These are phyloP conservation scores for Salvelinus fontinalis DNA, from an alignment of 2,113 vertebrate species.

Conservation along the genomic window DNA sequence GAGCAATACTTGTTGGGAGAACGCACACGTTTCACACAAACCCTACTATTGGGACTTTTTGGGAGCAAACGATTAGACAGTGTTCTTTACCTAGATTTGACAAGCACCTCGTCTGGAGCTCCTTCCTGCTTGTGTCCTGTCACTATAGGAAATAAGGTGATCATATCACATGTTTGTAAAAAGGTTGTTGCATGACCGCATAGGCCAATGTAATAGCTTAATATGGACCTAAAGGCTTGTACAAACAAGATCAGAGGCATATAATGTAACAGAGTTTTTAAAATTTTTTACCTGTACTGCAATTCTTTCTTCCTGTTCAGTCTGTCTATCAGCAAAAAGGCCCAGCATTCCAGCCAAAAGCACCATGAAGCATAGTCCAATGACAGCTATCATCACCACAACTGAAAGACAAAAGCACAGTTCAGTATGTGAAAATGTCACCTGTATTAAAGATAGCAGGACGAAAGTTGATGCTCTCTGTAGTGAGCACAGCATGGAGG, in stretches of 20 bases:
- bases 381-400: constrained; percentile 28
- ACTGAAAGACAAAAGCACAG: constrained; percentile 16
- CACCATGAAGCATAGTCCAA: constrained; percentile 26
- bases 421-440: not conserved
- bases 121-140: constrained; percentile 13
- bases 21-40: no score
- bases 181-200: not conserved
- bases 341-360: constrained; percentile 29
- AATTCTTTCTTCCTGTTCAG: constrained; percentile 41
- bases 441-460: not conserved
- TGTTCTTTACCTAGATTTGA: no score
- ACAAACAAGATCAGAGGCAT: no score
- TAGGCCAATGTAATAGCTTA: no score
- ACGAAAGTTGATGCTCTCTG: no score
- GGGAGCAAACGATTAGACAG: no score
- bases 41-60: no score
- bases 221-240: no score
- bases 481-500: no score
- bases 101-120: constrained; percentile 39
- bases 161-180: not conserved
- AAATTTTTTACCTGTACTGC: constrained; percentile 23
- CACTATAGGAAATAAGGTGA: not conserved
- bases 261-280: no score
- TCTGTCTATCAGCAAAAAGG: constrained; percentile 28
- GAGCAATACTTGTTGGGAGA: no score